Percentiles rank a stretch among this genome's conserved stretches.
Conservation (phyloP, 1,140 invertebrate species). For the Nasonia vitripennis region DNA sequence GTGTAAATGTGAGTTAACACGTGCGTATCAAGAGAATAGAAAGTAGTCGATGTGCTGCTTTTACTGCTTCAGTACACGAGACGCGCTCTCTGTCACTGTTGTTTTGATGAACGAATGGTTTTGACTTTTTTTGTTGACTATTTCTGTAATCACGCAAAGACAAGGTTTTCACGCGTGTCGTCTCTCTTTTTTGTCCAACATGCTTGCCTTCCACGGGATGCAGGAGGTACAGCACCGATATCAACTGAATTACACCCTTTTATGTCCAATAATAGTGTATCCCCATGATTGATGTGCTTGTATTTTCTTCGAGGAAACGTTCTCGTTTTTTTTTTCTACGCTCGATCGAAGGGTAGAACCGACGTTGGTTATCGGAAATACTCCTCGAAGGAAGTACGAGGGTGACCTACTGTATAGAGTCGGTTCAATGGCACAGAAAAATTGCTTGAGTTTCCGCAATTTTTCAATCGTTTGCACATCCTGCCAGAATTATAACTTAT, state of each 20-base stretch:
- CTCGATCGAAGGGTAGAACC: too few species aligned
- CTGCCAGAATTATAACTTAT: background rate
- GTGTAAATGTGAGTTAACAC: slow-evolving; percentile 15
- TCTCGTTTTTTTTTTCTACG: background rate
- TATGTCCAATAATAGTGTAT: slow-evolving; percentile 25
- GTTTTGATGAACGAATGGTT: slow-evolving; percentile 53
- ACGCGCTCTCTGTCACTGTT: slow-evolving; percentile 23
- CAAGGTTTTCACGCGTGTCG: slow-evolving; percentile 64
- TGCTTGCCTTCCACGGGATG: slow-evolving; percentile 67
- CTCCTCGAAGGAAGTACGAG: slow-evolving; percentile 14
- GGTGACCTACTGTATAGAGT: background rate
- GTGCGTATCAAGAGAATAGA: background rate
- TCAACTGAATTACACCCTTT: slow-evolving; percentile 45
- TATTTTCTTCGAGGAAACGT: slow-evolving; percentile 24
- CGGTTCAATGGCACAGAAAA: slow-evolving; percentile 12
- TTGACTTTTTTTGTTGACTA: slow-evolving; percentile 54
- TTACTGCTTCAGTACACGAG: slow-evolving; percentile 39
- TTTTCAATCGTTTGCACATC: slow-evolving; percentile 43
- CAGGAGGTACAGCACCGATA: slow-evolving; percentile 69
- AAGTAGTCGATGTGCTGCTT: slow-evolving; percentile 60
- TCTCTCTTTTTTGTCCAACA: slow-evolving; percentile 68
- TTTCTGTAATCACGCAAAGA: slow-evolving; percentile 56
- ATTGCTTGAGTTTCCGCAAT: slow-evolving; percentile 27
- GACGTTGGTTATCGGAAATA: too few species aligned
- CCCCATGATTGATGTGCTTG: background rate